These are phyloP conservation scores for Buphagus erythrorhynchus DNA, from an alignment of 2,797 vertebrate genomes.

Conservation along the genomic window DNA sequence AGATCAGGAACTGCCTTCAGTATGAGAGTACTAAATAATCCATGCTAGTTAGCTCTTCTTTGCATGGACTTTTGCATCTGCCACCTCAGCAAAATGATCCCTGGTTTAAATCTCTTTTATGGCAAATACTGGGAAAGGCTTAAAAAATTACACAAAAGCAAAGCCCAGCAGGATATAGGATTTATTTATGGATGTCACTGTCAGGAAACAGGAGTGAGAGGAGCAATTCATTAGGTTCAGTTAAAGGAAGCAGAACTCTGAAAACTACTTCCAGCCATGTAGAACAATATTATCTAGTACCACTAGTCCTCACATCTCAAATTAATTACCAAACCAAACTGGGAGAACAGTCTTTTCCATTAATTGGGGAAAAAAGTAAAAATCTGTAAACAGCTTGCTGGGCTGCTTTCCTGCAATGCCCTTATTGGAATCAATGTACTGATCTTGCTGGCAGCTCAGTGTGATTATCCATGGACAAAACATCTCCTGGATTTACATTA, in stretches of 20 bases:
- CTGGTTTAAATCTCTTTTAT: neutral
- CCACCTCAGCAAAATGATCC: neutral
- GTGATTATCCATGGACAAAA: neutral
- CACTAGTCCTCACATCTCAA: neutral
- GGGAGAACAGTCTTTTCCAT: neutral
- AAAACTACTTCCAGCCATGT: neutral
- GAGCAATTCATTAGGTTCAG: neutral
- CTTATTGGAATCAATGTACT: rapidly evolving
- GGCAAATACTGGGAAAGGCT: neutral
- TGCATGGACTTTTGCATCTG: neutral
- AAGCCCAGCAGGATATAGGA: neutral
- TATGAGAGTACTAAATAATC: neutral
- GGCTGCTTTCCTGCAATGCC: neutral
- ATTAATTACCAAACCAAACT: neutral
- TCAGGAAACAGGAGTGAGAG: neutral
- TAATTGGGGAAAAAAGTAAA: neutral
- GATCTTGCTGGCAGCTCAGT: neutral
- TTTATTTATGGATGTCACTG: neutral
- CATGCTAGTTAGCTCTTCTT: neutral
- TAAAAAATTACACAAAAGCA: neutral
- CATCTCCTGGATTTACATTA: neutral
- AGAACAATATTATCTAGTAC: neutral
- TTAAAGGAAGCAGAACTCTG: neutral
- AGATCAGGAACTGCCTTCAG: neutral
- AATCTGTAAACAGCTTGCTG: neutral